These are phyloP conservation scores for Alitta virens DNA, from an alignment of 2,888 invertebrate genomes.

Conservation along the genomic window DNA sequence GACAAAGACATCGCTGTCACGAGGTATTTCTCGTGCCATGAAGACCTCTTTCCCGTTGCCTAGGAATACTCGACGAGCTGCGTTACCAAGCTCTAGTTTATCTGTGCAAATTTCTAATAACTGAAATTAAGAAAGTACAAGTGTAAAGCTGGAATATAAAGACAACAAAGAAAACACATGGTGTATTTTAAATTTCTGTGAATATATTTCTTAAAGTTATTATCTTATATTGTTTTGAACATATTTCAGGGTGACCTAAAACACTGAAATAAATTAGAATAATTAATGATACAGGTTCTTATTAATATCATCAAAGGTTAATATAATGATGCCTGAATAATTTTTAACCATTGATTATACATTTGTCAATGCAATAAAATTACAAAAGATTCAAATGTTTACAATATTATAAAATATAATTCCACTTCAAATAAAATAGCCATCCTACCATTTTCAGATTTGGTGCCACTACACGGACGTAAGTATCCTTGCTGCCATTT, in stretches of 20 bases:
- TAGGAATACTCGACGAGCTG: slow-evolving; percentile 53
- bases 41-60: slow-evolving; percentile 53
- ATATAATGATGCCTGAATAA: too few species aligned
- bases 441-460: slow-evolving; percentile 49
- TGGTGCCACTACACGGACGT: slow-evolving; percentile 47
- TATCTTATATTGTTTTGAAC: too few species aligned
- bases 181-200: too few species aligned
- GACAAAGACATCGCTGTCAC: slow-evolving; percentile 47
- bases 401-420: neutral
- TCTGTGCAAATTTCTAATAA: slow-evolving; percentile 53
- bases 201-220: too few species aligned
- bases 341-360: neutral
- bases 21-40: slow-evolving; percentile 41
- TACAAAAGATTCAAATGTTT: neutral
- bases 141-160: too few species aligned
- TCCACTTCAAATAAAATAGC: too few species aligned
- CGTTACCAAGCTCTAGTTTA: slow-evolving; percentile 47
- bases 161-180: too few species aligned
- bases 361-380: neutral
- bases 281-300: too few species aligned
- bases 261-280: too few species aligned
- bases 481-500: slow-evolving; percentile 48
- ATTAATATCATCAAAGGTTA: too few species aligned
- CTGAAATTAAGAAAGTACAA: slow-evolving; percentile 33
- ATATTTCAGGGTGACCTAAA: too few species aligned